Evolutionary conservation across 2,113 vertebrate species (phyloP), one percentile per base, ranked within the genome.

Genomic region (Dromaius novaehollandiae): DNA sequence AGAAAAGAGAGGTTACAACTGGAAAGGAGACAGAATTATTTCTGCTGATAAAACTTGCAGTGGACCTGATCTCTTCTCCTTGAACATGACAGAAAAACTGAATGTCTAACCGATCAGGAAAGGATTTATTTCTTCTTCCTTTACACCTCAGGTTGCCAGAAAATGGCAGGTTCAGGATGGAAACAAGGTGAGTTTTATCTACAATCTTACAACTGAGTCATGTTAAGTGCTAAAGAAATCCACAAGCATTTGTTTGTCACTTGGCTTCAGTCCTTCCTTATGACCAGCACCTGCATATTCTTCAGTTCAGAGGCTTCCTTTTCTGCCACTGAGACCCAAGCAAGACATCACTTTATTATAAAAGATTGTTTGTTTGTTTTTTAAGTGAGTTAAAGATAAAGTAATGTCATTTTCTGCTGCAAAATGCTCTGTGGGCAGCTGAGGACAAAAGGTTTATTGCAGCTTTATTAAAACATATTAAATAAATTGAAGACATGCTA

Each of bases 391-490:
- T 95, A 96, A 96, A 97, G 95, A 89, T 86, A 88, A 94, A 64
- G 92, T 73, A 96, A 91, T 93, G 91, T 51, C 66, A 93, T 90
- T 97, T 97, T 88, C 90, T 95, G 46, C 71, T 85, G 60, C 71
- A 85, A 97, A 96, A 93, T 58, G 9, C 18, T 96, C 88, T 80
- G 42, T 94, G 73, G 88, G 42, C 68, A 86, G 61, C 92, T 89
- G 89, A 64, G 85, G 63, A 92, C 82, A 86, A 92, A 95, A 97
- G 46, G 85, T 95, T 97, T 96, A 95, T 90, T 97, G 68, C 22
- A 56, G 83, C 61, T 97, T 97, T 97, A 97, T 97, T 97, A 95
- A 97, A 97, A 97, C 89, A 88, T 77, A 95, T 95, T 93, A 89
- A 91, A 96, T 95, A 96, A 97, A 97, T 94, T 93, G 93, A 96